These are phyloP conservation scores for Hepsetus odoe DNA, from an alignment of 2,113 vertebrate species.

Conservation along the genomic window DNA sequence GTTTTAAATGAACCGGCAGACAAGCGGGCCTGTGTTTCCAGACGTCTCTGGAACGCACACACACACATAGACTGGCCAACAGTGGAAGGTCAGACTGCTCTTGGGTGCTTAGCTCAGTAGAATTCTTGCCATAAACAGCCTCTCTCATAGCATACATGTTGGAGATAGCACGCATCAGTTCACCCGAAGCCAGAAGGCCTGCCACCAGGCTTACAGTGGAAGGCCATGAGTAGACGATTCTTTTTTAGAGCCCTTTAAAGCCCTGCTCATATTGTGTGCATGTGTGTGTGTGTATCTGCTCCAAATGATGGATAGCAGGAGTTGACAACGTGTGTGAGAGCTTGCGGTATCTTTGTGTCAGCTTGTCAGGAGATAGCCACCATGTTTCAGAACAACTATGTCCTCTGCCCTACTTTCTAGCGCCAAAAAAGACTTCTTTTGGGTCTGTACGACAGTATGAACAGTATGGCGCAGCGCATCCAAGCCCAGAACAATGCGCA, in stretches of 20 bases:
- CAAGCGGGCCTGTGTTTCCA: constrained; percentile 53
- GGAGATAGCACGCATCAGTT: not conserved
- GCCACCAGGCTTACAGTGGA: not conserved
- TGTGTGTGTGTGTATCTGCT: not conserved
- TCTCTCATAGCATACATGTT: constrained; percentile 14
- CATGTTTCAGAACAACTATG: constrained; percentile 29
- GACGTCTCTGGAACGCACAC: constrained; percentile 43
- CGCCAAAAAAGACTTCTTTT: too few species aligned
- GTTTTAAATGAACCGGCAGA: constrained; percentile 70
- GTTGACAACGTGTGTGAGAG: constrained; percentile 22
- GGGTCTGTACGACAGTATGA: too few species aligned
- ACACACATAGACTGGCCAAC: constrained; percentile 28
- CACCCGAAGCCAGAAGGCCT: not conserved
- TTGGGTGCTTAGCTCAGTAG: constrained; percentile 32
- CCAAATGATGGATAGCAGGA: constrained; percentile 32
- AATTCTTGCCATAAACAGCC: constrained; percentile 34
- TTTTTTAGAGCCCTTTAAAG: constrained; percentile 16
- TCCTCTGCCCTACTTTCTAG: not conserved
- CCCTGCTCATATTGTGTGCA: not conserved
- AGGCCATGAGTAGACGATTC: constrained; percentile 14
- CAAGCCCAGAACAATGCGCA: not conserved
- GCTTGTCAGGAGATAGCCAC: constrained; percentile 36
- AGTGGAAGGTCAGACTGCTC: constrained; percentile 42
- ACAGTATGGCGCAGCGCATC: too few species aligned
- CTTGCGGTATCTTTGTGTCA: constrained; percentile 36